Evolutionary conservation across 2,113 vertebrate species (phyloP).

Genomic region (Phrynocephalus versicolor): DNA sequence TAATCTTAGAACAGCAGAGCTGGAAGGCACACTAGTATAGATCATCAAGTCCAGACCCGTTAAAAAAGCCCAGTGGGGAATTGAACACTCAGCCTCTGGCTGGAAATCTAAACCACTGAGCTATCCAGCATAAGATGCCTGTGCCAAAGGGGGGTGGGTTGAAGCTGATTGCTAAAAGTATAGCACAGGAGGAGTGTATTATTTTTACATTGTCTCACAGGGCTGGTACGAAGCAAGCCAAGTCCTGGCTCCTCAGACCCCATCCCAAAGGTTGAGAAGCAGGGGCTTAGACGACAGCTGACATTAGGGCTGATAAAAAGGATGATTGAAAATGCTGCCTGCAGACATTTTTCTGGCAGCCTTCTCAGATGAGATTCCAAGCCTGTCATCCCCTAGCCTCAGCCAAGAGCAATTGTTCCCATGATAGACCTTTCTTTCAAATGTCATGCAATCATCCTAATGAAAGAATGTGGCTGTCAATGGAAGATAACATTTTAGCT

Average conservation of each 20-base stretch:
- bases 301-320: conserved; percentile 4
- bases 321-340: conserved; percentile 10
- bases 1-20: too few relatives aligned
- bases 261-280: background rate
- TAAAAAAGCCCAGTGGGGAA: too few relatives aligned
- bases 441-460: conserved; percentile 8
- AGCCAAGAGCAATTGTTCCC: conserved; percentile 14
- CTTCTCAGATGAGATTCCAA: conserved; percentile 18
- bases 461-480: conserved; percentile 27
- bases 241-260: background rate
- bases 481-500: conserved; percentile 25
- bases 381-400: conserved; percentile 20
- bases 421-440: conserved; percentile 22
- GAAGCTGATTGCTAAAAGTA: background rate
- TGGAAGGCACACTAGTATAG: too few relatives aligned
- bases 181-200: background rate
- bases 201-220: background rate
- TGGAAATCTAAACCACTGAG: too few relatives aligned
- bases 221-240: background rate
- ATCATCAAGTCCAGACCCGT: too few relatives aligned
- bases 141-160: background rate
- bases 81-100: too few relatives aligned
- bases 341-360: conserved; percentile 20
- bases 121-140: background rate
- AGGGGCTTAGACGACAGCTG: background rate